Conservation (phyloP, 2,888 invertebrate species). For the Melitaea athalia region DNA sequence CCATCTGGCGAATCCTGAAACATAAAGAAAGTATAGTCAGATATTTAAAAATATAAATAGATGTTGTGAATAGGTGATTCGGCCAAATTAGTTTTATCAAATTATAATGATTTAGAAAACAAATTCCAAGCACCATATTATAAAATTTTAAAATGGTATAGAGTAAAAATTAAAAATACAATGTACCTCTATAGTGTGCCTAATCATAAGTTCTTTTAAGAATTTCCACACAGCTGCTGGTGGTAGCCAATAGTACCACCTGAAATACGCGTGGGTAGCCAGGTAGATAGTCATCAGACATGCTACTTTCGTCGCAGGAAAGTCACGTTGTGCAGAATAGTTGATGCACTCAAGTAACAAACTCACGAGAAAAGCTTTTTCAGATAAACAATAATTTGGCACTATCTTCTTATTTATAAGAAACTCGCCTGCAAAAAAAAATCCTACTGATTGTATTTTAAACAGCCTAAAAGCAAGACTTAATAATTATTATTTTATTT, state of each 20-base stretch:
- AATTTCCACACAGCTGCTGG: constrained; percentile 62
- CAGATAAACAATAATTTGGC: constrained; percentile 55
- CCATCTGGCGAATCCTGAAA: constrained; percentile 69
- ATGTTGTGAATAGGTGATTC: no score
- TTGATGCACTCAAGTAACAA: constrained; percentile 59
- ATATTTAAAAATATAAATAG: no score
- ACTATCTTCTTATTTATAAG: constrained; percentile 61
- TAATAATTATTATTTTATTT: no score
- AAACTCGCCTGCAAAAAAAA: constrained; percentile 50
- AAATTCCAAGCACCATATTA: no score
- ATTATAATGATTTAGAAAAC: no score
- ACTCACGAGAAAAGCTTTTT: constrained; percentile 58
- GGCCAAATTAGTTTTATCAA: no score
- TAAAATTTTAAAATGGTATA: no score
- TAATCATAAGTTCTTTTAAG: constrained; percentile 68
- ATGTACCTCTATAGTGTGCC: constrained; percentile 68
- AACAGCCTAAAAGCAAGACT: no score
- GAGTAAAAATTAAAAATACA: background rate
- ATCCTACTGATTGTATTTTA: background rate
- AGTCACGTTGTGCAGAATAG: constrained; percentile 66
- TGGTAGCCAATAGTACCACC: constrained; percentile 67
- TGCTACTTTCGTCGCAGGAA: constrained; percentile 58
- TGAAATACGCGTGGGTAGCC: constrained; percentile 62
- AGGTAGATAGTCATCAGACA: constrained; percentile 64
- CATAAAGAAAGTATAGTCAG: no score